These are phyloP conservation scores for Phoxinus dragarum DNA, from an alignment of 2,797 vertebrate species.

Conservation along the genomic window DNA sequence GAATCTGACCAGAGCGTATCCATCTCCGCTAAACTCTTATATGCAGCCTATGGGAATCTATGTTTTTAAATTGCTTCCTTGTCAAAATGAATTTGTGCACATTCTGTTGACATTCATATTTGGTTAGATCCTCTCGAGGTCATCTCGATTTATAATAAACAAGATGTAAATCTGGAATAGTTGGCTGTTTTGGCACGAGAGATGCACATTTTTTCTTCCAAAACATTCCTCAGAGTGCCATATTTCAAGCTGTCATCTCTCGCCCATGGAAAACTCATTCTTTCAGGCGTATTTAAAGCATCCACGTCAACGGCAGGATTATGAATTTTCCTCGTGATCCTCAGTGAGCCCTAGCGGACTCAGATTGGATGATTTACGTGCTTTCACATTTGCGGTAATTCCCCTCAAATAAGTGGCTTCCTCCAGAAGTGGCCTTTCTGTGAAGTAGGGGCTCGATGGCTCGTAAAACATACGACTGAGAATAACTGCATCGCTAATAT, in stretches of 20 bases:
- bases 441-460: constrained; percentile 34
- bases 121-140: constrained; percentile 52
- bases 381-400: constrained; percentile 56
- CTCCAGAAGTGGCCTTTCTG: constrained; percentile 45
- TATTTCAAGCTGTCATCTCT: constrained; percentile 72
- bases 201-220: constrained; percentile 53
- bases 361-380: constrained; percentile 53
- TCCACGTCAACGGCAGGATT: constrained; percentile 74
- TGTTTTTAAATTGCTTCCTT: constrained; percentile 66
- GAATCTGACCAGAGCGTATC: constrained; percentile 48
- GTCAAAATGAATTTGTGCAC: constrained; percentile 68
- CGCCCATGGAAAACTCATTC: constrained; percentile 73
- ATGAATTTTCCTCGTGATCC: constrained; percentile 69
- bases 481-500: constrained; percentile 26
- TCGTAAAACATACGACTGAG: constrained; percentile 41
- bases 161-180: constrained; percentile 60
- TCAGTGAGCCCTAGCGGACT: constrained; percentile 26
- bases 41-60: constrained; percentile 65
- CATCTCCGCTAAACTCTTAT: constrained; percentile 65
- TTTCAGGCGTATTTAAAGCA: constrained; percentile 69
- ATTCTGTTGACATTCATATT: constrained; percentile 48
- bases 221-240: constrained; percentile 67
- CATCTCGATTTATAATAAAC: constrained; percentile 70
- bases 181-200: constrained; percentile 45
- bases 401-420: constrained; percentile 51